Base-by-base conservation (phyloP, 1,140 invertebrate genomes). In the Hormaphis cornu region DNA sequence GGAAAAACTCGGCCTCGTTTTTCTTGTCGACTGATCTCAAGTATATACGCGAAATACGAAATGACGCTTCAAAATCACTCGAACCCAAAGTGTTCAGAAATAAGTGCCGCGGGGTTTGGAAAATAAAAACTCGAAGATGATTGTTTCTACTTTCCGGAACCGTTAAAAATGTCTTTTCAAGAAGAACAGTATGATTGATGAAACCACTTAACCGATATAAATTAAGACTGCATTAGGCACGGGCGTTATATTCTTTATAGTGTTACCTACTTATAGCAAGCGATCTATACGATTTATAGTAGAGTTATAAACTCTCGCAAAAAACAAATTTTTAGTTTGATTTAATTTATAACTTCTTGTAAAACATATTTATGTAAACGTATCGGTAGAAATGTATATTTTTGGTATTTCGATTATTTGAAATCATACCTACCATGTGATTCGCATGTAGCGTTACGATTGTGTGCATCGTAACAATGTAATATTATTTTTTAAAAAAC, bases 51-150 rank as follows among this genome's bases (percentile, higher is more conserved):
- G 35, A 42, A 26, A 59, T 42, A 12, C n/a, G 35, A 59, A 59
- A 59, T 26, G 56, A 42, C 35, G 37, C 56, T 20, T 59, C 22
- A 59, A 59, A 59, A 59, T 42, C 56, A 59, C 56, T 59, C 7
- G 35, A 59, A 26, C 10, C 30, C 4, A 22, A 54, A 35, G 28
- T 35, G 28, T 42, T 24, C 26, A 42, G 26, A 42, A 59, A n/a
- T n/a, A n/a, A n/a, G n/a, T n/a, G n/a, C 26, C 35, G 7, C 22
- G 22, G 37, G 10, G 35, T 33, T 33, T 20, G 4, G 16, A 56
- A 44, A 61, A 61, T 18, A 44, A 61, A 44, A 61, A 46, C 40
- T 46, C 46, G 28, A 63, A n/a, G 28, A 30, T 46, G 24, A 30
- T 44, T 46, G 26, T 63, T 42, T 35, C 18, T 22, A 18, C 40